Evolutionary conservation across 2,888 invertebrate species (phyloP).

Genomic region (Phaedon cochleariae): DNA sequence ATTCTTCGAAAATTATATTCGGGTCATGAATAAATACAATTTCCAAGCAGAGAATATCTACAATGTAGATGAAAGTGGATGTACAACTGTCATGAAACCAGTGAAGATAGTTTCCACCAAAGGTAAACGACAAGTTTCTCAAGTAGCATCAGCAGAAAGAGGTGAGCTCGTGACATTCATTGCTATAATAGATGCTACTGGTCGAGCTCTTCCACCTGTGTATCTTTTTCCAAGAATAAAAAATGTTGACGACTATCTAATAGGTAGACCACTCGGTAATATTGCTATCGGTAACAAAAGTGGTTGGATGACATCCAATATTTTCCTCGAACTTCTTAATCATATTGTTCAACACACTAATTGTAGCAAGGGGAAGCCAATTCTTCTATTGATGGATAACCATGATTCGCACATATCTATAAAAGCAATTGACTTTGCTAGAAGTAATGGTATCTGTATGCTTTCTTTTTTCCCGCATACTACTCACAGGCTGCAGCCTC

Average conservation of each 20-base stretch:
- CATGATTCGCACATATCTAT: constrained; percentile 1
- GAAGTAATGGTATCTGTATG: neutral
- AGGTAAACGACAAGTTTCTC: constrained; percentile 30
- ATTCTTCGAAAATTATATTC: neutral
- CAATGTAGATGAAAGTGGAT: neutral
- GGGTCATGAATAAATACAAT: neutral
- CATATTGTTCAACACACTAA: constrained; percentile 3
- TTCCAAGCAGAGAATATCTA: neutral
- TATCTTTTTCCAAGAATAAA: neutral
- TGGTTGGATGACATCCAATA: constrained; percentile 15
- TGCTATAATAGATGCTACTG: neutral
- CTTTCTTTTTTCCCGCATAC: neutral
- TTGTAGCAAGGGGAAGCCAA: constrained; percentile 5
- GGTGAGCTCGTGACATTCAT: neutral
- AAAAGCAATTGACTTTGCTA: neutral
- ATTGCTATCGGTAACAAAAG: neutral
- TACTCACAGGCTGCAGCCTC: neutral
- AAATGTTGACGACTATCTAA: neutral
- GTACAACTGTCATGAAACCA: constrained; percentile 41
- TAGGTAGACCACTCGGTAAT: neutral
- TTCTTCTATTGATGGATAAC: constrained; percentile 2
- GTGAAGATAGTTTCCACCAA: constrained; percentile 34
- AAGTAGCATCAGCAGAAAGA: constrained; percentile 1
- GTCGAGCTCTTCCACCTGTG: neutral
- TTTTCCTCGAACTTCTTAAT: constrained; percentile 7